Percentiles rank a stretch among this genome's conserved stretches.
These are phyloP conservation scores for Seriola rivoliana DNA, from an alignment of 2,113 vertebrate species.

Conservation along the genomic window DNA sequence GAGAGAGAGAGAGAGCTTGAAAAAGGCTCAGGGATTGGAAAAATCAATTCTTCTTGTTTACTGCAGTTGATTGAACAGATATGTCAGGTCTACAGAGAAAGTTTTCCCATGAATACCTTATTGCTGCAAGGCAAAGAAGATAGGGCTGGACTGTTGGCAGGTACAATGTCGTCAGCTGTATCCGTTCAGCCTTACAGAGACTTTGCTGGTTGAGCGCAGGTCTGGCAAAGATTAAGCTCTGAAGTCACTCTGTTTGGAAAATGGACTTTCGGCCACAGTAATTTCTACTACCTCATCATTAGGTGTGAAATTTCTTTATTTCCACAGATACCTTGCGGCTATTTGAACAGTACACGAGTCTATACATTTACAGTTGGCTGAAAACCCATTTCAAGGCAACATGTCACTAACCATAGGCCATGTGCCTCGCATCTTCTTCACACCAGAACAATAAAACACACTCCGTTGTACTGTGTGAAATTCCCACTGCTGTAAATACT, in stretches of 20 bases:
- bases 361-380: not conserved
- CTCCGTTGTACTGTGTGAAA: too few relatives aligned
- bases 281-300: constrained; percentile 14
- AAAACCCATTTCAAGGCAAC: not conserved
- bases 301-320: constrained; percentile 18
- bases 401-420: not conserved
- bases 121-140: constrained; percentile 14
- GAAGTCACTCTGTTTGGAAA: constrained; percentile 42
- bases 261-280: not conserved
- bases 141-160: not conserved
- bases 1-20: not conserved
- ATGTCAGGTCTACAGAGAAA: not conserved
- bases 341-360: not conserved
- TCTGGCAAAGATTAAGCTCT: constrained; percentile 24
- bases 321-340: constrained; percentile 13
- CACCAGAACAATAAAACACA: not conserved
- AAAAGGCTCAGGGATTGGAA: constrained; percentile 1
- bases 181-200: constrained; percentile 22
- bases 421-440: not conserved
- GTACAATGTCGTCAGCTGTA: constrained; percentile 20
- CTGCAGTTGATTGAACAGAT: constrained; percentile 29
- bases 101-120: constrained; percentile 31
- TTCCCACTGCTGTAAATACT: too few relatives aligned
- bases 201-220: not conserved
- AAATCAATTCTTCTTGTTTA: constrained; percentile 41